phyloP scores from a whole-genome alignment of 1,140 invertebrate genomes.

The Colletes latitarsis region DNA sequence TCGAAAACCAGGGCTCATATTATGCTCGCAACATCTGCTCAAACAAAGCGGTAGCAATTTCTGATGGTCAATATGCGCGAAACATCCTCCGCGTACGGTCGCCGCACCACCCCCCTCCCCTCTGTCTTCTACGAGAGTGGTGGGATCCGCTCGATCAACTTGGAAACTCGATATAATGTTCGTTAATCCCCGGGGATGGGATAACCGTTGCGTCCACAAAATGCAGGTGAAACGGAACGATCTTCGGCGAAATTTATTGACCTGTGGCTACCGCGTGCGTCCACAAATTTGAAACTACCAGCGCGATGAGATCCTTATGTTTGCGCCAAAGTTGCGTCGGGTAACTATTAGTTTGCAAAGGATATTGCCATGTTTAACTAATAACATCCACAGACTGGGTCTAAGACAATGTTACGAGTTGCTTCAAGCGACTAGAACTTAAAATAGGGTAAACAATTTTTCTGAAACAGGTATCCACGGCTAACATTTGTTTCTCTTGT shows the following conservation, averaged over 20 bases:
- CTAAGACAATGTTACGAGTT: too few species aligned
- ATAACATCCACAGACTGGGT: too few species aligned
- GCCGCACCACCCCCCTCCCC: too few species aligned
- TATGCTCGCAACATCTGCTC: slow-evolving; percentile 60
- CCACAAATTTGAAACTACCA: not conserved
- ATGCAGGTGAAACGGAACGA: slow-evolving; percentile 42
- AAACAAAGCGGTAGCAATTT: slow-evolving; percentile 63
- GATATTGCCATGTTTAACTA: not conserved
- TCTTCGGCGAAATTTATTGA: not conserved
- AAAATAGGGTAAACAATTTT: too few species aligned
- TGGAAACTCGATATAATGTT: slow-evolving; percentile 54
- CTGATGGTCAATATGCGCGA: slow-evolving; percentile 63
- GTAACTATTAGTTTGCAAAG: not conserved
- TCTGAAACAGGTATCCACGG: too few species aligned
- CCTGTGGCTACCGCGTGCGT: not conserved
- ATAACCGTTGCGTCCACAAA: slow-evolving; percentile 2
- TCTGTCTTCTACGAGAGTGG: not conserved
- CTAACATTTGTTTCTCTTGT: too few species aligned
- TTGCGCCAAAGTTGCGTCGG: not conserved
- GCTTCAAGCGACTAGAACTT: too few species aligned
- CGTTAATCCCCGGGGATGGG: slow-evolving; percentile 51
- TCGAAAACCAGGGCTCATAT: slow-evolving; percentile 56
- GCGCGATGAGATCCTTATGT: not conserved
- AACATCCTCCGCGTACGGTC: slow-evolving; percentile 38
- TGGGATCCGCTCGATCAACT: slow-evolving; percentile 55